Evolutionary conservation across 2,797 vertebrate species (phyloP).

Genomic region (Pseudochaenichthys georgianus): DNA sequence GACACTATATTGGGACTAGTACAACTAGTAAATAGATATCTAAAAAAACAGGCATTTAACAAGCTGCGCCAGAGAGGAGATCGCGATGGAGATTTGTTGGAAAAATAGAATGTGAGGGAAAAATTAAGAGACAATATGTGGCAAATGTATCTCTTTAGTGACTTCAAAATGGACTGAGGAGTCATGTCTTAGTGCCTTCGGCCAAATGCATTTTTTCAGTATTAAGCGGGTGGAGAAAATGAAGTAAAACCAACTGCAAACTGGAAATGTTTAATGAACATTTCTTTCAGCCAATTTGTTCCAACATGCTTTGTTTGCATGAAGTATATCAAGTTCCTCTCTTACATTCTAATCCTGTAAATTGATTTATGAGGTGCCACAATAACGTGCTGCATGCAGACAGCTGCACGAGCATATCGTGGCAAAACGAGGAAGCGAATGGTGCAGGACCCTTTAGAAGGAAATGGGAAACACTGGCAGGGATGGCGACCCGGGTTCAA

Average conservation of each 20-base stretch:
- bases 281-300: neutral
- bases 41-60: constrained; percentile 8
- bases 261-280: constrained; percentile 1
- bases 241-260: constrained; percentile 8
- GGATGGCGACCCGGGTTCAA: neutral
- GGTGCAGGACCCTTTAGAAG: constrained; percentile 17
- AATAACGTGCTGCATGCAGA: constrained; percentile 65
- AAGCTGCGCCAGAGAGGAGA: neutral
- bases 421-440: constrained; percentile 49
- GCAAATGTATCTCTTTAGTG: neutral
- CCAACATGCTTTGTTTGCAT: constrained; percentile 12
- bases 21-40: constrained; percentile 1
- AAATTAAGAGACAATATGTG: neutral
- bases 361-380: constrained; percentile 69
- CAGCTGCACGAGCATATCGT: constrained; percentile 76
- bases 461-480: constrained; percentile 19
- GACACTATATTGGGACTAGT: neutral
- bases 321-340: constrained; percentile 19
- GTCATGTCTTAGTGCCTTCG: neutral
- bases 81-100: neutral
- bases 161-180: neutral
- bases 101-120: neutral
- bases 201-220: neutral
- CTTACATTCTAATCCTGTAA: constrained; percentile 33
- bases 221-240: constrained; percentile 15